These are phyloP conservation scores for Steromphala cineraria DNA, from an alignment of 2,888 invertebrate genomes.

Conservation along the genomic window DNA sequence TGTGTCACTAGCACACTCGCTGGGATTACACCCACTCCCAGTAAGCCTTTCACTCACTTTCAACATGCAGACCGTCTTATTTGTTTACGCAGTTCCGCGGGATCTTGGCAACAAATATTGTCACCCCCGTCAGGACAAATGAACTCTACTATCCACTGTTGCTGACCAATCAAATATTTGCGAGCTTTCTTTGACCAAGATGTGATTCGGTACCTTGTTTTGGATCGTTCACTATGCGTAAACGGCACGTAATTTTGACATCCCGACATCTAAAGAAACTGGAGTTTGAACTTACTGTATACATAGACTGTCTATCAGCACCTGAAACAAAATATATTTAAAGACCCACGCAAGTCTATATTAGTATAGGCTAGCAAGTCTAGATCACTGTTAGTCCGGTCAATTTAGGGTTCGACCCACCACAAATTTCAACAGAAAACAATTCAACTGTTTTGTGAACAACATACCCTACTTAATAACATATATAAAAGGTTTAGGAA, in stretches of 20 bases:
- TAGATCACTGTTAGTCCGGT: too few relatives aligned
- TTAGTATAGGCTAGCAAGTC: too few relatives aligned
- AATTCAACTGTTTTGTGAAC: too few relatives aligned
- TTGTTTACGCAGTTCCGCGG: background rate
- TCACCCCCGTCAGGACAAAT: background rate
- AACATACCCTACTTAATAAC: too few relatives aligned
- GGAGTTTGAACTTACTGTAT: too few relatives aligned
- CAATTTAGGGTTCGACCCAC: too few relatives aligned
- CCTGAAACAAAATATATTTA: too few relatives aligned
- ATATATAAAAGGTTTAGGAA: too few relatives aligned
- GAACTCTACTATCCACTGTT: background rate
- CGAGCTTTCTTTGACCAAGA: background rate
- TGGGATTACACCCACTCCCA: background rate
- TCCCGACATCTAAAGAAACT: background rate
- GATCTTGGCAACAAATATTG: background rate
- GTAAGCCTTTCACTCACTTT: background rate
- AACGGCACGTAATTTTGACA: background rate
- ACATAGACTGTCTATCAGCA: too few relatives aligned
- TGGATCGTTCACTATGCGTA: background rate
- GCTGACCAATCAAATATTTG: slow-evolving; percentile 19
- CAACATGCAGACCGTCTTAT: background rate
- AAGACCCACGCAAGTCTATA: too few relatives aligned
- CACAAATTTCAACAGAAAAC: too few relatives aligned
- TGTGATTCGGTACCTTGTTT: background rate
- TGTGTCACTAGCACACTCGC: background rate